Percentiles rank a stretch among this genome's conserved stretches.
Conservation (phyloP, 2,113 vertebrate genomes). For the Laticauda colubrina region DNA sequence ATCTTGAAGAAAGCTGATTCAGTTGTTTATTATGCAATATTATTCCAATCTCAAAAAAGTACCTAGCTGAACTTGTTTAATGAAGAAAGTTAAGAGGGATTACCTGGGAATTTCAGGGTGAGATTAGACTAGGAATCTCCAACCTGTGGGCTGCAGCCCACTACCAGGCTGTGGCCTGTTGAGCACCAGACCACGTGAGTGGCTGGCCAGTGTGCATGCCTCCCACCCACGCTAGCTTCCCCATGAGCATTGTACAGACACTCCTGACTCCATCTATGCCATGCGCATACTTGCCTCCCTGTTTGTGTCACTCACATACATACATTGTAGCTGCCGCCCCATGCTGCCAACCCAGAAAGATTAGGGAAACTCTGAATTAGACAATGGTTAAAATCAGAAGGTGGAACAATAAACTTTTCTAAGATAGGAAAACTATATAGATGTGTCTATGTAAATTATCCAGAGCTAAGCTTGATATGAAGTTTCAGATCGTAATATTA, state of each 20-base stretch:
- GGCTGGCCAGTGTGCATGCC: too few species aligned
- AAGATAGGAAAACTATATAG: not conserved
- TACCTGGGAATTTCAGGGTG: not conserved
- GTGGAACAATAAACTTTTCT: not conserved
- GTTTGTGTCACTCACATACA: too few species aligned
- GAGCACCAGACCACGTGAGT: too few species aligned
- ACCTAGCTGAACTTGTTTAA: not conserved
- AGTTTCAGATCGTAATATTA: not conserved
- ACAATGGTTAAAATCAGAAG: not conserved
- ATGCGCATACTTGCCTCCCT: too few species aligned
- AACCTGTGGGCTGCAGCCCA: too few species aligned
- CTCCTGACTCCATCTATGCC: too few species aligned
- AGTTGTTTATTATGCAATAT: not conserved
- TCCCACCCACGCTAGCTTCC: too few species aligned
- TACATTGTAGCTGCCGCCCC: too few species aligned
- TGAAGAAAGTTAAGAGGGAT: not conserved
- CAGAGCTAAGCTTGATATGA: not conserved
- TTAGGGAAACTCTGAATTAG: not conserved
- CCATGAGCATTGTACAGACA: too few species aligned
- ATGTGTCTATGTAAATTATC: not conserved
- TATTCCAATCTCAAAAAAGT: not conserved
- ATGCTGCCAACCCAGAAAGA: too few species aligned
- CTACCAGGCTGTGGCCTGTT: too few species aligned
- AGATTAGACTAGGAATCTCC: not conserved
- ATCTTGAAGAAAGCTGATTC: not conserved